phyloP scores from a whole-genome alignment of 2,888 invertebrate genomes.

The Zelleria hepariella region DNA sequence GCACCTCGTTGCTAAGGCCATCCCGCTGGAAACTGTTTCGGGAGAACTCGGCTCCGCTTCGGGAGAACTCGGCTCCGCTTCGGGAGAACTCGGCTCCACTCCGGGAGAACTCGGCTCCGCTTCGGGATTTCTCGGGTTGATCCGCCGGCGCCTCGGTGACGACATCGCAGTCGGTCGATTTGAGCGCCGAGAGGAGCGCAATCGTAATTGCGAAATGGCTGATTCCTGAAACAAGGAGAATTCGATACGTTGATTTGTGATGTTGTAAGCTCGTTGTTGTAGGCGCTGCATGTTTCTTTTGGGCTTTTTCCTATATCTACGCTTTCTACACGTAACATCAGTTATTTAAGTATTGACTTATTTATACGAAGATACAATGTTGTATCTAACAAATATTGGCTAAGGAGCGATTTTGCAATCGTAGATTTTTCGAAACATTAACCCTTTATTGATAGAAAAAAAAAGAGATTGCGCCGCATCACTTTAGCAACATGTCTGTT shows the following conservation, averaged over 20 bases:
- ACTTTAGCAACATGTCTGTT: too few species aligned
- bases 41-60: slow-evolving; percentile 12
- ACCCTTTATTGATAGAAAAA: too few species aligned
- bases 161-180: slow-evolving; percentile 45
- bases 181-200: slow-evolving; percentile 30
- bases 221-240: slow-evolving; percentile 48
- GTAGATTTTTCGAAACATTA: too few species aligned
- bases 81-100: slow-evolving; percentile 8
- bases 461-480: too few species aligned
- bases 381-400: too few species aligned
- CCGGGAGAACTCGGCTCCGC: too few species aligned
- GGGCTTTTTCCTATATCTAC: too few species aligned
- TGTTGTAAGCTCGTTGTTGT: background rate
- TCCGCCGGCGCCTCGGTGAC: slow-evolving; percentile 32
- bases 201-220: slow-evolving; percentile 34
- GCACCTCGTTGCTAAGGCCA: slow-evolving; percentile 29
- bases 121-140: too few species aligned
- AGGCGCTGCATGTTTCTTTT: background rate
- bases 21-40: slow-evolving; percentile 34
- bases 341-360: too few species aligned
- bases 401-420: too few species aligned
- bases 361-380: too few species aligned
- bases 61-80: slow-evolving; percentile 12
- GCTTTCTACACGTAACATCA: too few species aligned
- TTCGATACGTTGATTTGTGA: slow-evolving; percentile 2